Evolutionary conservation across 2,797 vertebrate species (phyloP), one percentile per base, ranked within the genome.

Genomic region (Neosalanx taihuensis): DNA sequence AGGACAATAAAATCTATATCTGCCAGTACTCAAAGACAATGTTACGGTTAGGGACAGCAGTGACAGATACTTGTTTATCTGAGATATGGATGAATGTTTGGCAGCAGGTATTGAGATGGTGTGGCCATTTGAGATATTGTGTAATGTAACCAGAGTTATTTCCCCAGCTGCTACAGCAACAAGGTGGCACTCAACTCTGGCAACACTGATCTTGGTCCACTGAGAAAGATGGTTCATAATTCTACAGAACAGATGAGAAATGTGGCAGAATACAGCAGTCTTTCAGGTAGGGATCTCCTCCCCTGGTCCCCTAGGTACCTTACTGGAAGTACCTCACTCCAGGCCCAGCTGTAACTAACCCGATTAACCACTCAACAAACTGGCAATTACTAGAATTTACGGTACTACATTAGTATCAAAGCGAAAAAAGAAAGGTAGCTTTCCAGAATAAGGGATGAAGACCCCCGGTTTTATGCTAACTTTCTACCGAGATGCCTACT

Each of bases 1-100:
- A 35, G 61, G 53, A 74, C 57, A 13, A 63, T 6, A 66, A 69
- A 69, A 73, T 67, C 31, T 7, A 72, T 76, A 60, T 65, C 62
- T 51, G n/a, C 13, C 78, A 71, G 79, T 53, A 78, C n/a, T 73
- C 51, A 73, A 33, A 67, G 49, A 46, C 26, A 61, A 33, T 61
- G 37, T 72, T 59, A 67, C 4, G 46, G 17, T 1, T 29, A 23
- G 51, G 74, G 58, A 57, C 31, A n/a, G 15, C 64, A 64, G 10
- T 26, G 63, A 72, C 68, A 67, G 33, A 59, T 33, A 41, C 33
- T 60, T 30, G 23, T 20, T 7, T 9, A 37, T 58, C 12, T 41
- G 17, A 23, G 12, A 41, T 35, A 20, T 17, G 18, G 10, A 64
- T 64, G 33, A 64, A n/a, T n/a, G 15, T 31, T 3, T 17, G 15